phyloP scores from a whole-genome alignment of 2,113 vertebrate genomes.

The Nothobranchius kuhntae region DNA sequence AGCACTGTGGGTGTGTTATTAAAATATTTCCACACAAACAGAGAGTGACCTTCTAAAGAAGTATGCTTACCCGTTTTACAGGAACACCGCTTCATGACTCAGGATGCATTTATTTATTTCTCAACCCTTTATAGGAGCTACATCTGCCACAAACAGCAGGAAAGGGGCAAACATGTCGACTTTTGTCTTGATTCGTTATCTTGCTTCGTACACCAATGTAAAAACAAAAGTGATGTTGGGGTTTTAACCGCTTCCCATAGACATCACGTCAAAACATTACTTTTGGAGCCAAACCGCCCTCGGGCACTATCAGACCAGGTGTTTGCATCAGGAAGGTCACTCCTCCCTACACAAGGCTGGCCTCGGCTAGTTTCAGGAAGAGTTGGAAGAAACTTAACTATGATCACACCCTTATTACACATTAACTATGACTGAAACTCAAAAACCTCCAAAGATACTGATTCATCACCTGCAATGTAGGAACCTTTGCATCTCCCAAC shows the following conservation, averaged over 20 bases:
- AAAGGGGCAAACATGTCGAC: slow-evolving; percentile 7
- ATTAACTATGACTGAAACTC: not conserved
- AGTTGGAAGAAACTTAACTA: not conserved
- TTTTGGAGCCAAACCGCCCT: not conserved
- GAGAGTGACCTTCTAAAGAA: too few relatives aligned
- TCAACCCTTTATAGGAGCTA: too few relatives aligned
- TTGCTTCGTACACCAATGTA: not conserved
- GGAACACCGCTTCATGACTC: too few relatives aligned
- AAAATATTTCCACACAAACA: too few relatives aligned
- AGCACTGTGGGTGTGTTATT: too few relatives aligned
- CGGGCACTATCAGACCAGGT: not conserved
- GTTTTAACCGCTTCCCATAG: not conserved
- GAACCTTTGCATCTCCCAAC: too few relatives aligned
- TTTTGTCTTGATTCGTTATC: slow-evolving; percentile 4
- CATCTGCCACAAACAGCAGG: too few relatives aligned
- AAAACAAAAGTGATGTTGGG: not conserved
- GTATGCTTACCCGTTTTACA: too few relatives aligned
- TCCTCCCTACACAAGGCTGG: not conserved
- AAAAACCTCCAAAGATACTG: not conserved
- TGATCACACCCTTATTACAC: not conserved
- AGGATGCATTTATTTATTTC: too few relatives aligned
- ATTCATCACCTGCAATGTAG: too few relatives aligned
- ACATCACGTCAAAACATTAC: slow-evolving; percentile 6
- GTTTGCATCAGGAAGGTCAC: not conserved
- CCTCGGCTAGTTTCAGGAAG: not conserved